phyloP scores from a whole-genome alignment of 1,140 invertebrate genomes.

The Lycorma delicatula region DNA sequence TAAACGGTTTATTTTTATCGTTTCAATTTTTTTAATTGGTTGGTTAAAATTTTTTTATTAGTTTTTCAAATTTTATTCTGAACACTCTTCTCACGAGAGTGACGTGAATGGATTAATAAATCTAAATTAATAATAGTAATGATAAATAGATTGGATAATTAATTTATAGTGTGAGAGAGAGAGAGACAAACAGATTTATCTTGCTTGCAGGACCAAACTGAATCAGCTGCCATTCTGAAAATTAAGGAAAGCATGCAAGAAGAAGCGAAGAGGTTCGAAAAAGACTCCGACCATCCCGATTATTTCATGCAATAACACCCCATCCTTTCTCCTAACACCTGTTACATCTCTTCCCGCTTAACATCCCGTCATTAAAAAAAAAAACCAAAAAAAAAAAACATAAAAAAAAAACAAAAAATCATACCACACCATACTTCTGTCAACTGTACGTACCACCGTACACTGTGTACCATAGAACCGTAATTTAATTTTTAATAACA shows the following conservation, averaged over 20 bases:
- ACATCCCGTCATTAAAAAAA: background rate
- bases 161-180: background rate
- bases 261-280: conserved; percentile 98
- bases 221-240: conserved; percentile 97
- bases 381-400: no score
- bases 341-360: background rate
- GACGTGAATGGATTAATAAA: conserved; percentile 15
- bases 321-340: background rate
- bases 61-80: background rate
- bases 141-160: background rate
- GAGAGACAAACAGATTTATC: conserved; percentile 13
- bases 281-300: conserved; percentile 93
- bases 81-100: conserved; percentile 16
- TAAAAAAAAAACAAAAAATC: no score
- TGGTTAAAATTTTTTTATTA: conserved; percentile 3
- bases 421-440: no score
- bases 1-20: background rate
- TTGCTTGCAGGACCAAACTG: conserved; percentile 64
- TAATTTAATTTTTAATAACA: no score
- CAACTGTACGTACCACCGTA: no score
- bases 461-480: no score
- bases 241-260: conserved; percentile 99
- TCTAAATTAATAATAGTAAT: background rate
- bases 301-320: conserved; percentile 69
- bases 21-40: no score